phyloP scores from a whole-genome alignment of 2,797 vertebrate species.

The Tiaroga cobitis region DNA sequence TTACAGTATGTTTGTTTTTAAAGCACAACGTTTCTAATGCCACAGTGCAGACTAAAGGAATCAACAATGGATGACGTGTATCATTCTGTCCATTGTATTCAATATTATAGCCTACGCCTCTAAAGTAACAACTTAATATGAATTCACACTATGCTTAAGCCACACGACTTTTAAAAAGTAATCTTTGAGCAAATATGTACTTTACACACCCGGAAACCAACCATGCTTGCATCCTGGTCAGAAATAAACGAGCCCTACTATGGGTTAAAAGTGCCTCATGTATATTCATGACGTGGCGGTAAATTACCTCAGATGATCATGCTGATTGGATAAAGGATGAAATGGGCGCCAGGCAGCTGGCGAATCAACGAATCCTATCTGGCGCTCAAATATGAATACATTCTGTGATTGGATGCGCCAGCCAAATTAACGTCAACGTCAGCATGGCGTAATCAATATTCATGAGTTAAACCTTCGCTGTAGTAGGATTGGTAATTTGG shows the following conservation, averaged over 20 bases:
- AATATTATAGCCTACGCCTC: background rate
- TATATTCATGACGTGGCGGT: background rate
- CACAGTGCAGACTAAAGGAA: background rate
- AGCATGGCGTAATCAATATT: background rate
- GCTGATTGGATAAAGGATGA: background rate
- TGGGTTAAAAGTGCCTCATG: background rate
- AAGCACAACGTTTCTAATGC: background rate
- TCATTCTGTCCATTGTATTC: background rate
- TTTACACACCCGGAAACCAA: slow-evolving; percentile 29
- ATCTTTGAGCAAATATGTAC: slow-evolving; percentile 29
- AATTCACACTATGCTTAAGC: background rate
- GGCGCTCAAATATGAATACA: background rate
- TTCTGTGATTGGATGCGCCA: background rate
- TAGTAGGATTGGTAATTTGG: slow-evolving; percentile 6
- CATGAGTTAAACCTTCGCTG: slow-evolving; percentile 4
- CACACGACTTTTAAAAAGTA: background rate
- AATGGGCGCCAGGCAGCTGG: background rate
- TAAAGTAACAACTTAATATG: background rate
- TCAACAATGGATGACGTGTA: background rate
- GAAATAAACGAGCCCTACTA: background rate
- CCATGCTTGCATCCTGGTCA: slow-evolving; percentile 18
- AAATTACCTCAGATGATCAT: fast-evolving
- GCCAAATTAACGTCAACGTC: background rate
- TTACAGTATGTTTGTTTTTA: background rate
- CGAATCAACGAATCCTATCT: background rate